Percentiles rank a stretch among this genome's conserved stretches.
Evolutionary conservation across 64 coral and sea anemone species (phyloP).

Genomic region (Porites lutea): DNA sequence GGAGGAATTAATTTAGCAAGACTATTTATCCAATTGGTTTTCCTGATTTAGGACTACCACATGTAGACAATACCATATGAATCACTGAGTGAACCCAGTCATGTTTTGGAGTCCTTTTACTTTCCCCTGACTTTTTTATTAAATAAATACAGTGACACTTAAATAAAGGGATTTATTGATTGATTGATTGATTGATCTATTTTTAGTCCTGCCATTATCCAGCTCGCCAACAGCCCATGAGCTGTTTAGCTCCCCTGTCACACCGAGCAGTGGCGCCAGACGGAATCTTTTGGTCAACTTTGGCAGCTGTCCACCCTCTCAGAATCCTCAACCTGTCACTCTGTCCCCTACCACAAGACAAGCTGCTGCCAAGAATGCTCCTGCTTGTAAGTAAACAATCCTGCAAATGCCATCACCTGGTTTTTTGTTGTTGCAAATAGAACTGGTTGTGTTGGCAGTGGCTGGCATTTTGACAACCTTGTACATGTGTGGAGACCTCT

Average conservation of each 20-base stretch:
- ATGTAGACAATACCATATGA: too few species aligned
- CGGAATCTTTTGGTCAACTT: conserved; percentile 92
- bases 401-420: too few species aligned
- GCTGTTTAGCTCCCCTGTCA: conserved; percentile 76
- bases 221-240: conserved; percentile 72
- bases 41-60: too few species aligned
- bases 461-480: too few species aligned
- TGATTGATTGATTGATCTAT: not conserved
- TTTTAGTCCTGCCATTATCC: conserved; percentile 52
- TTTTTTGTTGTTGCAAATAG: not conserved
- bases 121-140: too few species aligned
- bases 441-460: too few species aligned
- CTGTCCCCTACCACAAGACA: conserved; percentile 41
- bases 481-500: too few species aligned
- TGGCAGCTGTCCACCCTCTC: conserved; percentile 65
- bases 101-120: too few species aligned
- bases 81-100: too few species aligned
- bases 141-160: not conserved
- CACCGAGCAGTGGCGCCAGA: conserved; percentile 79
- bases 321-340: conserved; percentile 6
- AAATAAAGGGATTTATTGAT: not conserved
- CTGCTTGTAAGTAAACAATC: conserved; percentile 39
- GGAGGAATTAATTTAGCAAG: too few species aligned
- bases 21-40: too few species aligned
- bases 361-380: conserved; percentile 30